A percentile compares a stretch with the other conserved stretches of the same genome.
Evolutionary conservation across 2,113 vertebrate species (phyloP).

Genomic region (Plestiodon gilberti): DNA sequence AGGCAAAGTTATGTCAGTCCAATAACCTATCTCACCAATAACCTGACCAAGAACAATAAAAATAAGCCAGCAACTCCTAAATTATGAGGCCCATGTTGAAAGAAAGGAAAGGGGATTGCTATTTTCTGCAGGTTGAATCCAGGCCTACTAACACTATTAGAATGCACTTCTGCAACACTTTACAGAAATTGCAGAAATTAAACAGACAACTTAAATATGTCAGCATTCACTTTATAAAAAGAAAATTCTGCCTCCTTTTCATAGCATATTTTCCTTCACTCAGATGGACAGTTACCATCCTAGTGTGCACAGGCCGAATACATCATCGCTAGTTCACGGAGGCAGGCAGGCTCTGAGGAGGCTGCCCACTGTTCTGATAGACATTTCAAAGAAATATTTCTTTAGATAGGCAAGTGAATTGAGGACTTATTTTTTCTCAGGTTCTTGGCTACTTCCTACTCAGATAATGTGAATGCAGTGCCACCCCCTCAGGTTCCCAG

Average conservation of each 20-base stretch:
- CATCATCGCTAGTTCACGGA: neutral
- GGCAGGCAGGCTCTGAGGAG: neutral
- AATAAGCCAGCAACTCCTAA: neutral
- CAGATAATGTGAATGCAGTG: neutral
- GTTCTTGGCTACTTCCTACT: neutral
- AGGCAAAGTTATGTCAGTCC: no score
- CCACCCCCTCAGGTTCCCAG: neutral
- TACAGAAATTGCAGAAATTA: neutral
- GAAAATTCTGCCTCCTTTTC: neutral
- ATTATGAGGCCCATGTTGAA: neutral
- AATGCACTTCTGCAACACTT: neutral
- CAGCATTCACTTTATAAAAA: neutral
- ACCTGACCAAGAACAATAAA: no score
- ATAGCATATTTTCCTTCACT: neutral
- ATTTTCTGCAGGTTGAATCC: neutral
- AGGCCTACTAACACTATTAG: neutral
- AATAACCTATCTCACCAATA: no score
- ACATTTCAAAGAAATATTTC: neutral
- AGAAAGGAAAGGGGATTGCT: neutral
- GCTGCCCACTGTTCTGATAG: neutral
- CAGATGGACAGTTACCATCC: neutral
- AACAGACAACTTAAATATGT: neutral
- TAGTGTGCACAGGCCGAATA: neutral
- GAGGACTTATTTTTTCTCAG: neutral
- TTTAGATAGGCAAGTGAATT: neutral